Evolutionary conservation across 2,113 vertebrate species (phyloP), one percentile per base, ranked within the genome.

Genomic region (Rhinolophus ferrumequinum): DNA sequence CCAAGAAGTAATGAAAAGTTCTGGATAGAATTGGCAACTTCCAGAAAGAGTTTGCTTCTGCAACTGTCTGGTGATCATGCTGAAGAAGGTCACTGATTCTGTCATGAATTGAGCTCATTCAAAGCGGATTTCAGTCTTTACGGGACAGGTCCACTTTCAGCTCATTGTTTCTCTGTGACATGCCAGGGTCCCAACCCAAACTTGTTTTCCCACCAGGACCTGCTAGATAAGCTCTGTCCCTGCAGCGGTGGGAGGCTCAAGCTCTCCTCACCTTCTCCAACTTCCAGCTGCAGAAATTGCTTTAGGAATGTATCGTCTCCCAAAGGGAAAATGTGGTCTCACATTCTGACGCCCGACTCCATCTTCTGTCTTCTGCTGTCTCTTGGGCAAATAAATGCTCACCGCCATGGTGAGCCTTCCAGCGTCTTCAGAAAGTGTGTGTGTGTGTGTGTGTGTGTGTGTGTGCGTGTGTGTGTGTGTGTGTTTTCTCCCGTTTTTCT

Each of bases 211-310:
- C 35, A 3, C 33, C 28, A 19, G 2, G 21, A 5, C 1, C 56
- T 64, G 33, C 33, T 3, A 26, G 30, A 24, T 13, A 3, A 14
- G 0, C 41, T 2, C 22, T 21, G 47, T 12, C n/a, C 60, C 35
- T 33, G 24, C 47, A 22, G 18, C 12, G 0, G 0, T 1, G 60
- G 47, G 44, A 54, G 24, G 41, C 50, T 6, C 58, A 4, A 2
- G 24, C 3, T 4, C 13, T 19, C n/a, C 73, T 24, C n/a, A 11
- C 1, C 16, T 2, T 1, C 60, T 2, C 44, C 12, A 16, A 5
- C 47, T 54, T 14, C 15, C 73, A 24, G 73, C 60, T 38, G 4
- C 24, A 2, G 24, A n/a, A 1, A 4, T 12, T 4, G 69, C 69
- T 44, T 28, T 21, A 18, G n/a, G n/a, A 41, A 30, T 0, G 12